phyloP scores from a whole-genome alignment of 2,797 vertebrate species.

The Cheracebus regulus region DNA sequence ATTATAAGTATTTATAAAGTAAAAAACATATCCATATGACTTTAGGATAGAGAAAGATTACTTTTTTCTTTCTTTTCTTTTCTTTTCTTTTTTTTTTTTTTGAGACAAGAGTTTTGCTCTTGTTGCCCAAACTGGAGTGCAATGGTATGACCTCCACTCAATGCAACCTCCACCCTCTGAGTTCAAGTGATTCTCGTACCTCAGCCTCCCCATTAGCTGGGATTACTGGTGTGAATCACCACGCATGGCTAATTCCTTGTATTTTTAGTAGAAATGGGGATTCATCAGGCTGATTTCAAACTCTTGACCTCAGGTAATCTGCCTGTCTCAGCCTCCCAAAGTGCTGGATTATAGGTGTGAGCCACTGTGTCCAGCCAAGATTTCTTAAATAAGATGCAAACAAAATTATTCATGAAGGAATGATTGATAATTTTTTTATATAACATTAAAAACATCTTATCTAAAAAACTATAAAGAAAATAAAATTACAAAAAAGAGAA shows the following conservation, averaged over 20 bases:
- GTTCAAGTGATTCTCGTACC: not conserved
- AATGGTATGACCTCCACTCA: accelerated
- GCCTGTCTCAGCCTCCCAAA: not conserved
- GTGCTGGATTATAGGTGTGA: not conserved
- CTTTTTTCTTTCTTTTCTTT: not conserved
- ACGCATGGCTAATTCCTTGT: too few relatives aligned
- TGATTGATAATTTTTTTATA: not conserved
- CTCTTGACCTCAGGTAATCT: not conserved
- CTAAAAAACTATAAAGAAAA: constrained; percentile 7
- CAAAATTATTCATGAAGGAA: not conserved
- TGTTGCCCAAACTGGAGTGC: not conserved
- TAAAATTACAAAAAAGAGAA: not conserved
- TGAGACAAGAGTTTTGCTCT: not conserved
- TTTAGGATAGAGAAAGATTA: not conserved
- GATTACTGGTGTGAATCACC: not conserved
- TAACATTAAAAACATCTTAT: not conserved
- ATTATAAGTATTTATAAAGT: not conserved
- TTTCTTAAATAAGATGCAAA: not conserved
- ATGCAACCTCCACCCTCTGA: accelerated
- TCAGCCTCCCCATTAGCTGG: not conserved
- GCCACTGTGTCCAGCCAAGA: not conserved
- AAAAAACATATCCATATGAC: not conserved
- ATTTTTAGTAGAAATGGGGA: not conserved
- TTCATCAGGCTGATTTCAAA: not conserved
- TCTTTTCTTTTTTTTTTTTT: not conserved